Base-by-base conservation (phyloP, 1,140 invertebrate genomes). In the Drosophila grimshawi region DNA sequence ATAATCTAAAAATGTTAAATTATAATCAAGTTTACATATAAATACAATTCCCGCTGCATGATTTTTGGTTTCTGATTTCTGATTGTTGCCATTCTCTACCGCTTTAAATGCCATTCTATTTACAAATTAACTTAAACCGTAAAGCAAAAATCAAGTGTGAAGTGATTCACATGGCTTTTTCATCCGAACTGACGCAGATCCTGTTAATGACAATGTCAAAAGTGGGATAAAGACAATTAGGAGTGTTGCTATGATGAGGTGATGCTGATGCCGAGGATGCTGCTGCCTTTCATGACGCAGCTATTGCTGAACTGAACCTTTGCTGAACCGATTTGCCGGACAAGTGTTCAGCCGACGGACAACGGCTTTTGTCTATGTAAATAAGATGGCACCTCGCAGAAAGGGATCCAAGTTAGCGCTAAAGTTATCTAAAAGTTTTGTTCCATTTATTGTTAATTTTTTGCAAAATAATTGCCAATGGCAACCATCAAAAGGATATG, bases 371-470 rank as follows among this genome's bases (percentile, higher is more conserved):
- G 72, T 80, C 72, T 80, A 80, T 80, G 78, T 81, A 80, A 80
- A 80, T 80, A 56, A 76, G 66, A 63, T 81, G 78, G 78, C 78
- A 72, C 78, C 72, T 73, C 8, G 43, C 65, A 80, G 78, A 53
- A 32, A 43, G 2, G 39, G 7, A 7, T 10, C 7, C 7, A 7
- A 41, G 49, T 30, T 30, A 32, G 30, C 3, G 65, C 41, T 11
- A 71, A 81, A 81, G 78, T 68, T 81, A 81, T 78, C 74, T 78
- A 69, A 81, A 81, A 81, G 79, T 81, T 78, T 60, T 63, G 41
- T 81, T 78, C 70, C 79, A 78, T 81, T 81, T 78, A 75, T 81
- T 78, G 74, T 74, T 79, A 81, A 81, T 81, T 81, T 81, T 74
- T 69, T 81, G 65, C 60, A 81, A 81, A 81, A 81, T 74, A 81